Percentiles rank a stretch among this genome's conserved stretches.
Evolutionary conservation across 2,888 invertebrate species (phyloP).

Genomic region (Parascotia fuliginaria): DNA sequence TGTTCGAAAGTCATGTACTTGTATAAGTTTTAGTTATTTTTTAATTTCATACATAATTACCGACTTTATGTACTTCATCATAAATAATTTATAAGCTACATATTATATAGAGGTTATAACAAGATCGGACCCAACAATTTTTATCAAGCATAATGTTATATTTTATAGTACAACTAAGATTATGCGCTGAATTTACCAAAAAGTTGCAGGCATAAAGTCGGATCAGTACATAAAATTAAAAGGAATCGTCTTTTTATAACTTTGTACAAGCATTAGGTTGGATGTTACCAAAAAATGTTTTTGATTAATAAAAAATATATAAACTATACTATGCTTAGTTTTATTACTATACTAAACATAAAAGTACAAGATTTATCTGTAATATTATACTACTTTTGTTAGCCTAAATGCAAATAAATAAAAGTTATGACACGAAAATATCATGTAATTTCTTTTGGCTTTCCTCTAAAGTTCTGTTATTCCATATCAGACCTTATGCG

Average conservation of each 20-base stretch:
- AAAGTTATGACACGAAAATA: neutral
- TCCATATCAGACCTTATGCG: neutral
- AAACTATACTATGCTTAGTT: neutral
- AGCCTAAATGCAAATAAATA: neutral
- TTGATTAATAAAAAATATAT: neutral
- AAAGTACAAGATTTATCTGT: neutral
- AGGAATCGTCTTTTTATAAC: neutral
- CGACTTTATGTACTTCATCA: too few species aligned
- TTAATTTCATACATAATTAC: too few species aligned
- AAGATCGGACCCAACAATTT: too few species aligned
- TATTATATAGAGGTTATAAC: too few species aligned
- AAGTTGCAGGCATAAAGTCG: neutral
- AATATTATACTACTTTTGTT: neutral
- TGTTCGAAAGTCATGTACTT: too few species aligned
- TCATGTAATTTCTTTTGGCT: neutral
- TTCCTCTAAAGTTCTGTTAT: neutral
- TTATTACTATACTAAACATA: neutral
- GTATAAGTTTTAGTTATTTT: too few species aligned
- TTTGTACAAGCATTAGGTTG: neutral
- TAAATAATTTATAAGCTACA: too few species aligned
- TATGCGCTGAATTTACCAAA: neutral
- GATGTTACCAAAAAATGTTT: neutral
- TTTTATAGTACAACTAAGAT: too few species aligned
- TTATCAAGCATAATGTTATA: too few species aligned
- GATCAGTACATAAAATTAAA: neutral